These are phyloP conservation scores for Scomber scombrus DNA, from an alignment of 2,113 vertebrate genomes.

Conservation along the genomic window DNA sequence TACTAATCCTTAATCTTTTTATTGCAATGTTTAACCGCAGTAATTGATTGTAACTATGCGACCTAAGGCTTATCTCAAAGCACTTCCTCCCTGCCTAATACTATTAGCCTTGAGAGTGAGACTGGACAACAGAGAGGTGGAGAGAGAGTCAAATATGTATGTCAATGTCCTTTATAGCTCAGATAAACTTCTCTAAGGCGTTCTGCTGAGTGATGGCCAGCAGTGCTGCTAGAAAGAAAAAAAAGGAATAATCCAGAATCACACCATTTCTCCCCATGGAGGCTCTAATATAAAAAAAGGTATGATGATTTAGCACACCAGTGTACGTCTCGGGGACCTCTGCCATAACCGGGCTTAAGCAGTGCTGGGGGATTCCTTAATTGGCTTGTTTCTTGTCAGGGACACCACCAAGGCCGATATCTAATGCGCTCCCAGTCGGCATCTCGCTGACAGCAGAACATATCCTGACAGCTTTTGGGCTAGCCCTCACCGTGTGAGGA, in stretches of 20 bases:
- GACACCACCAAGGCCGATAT: conserved; percentile 80
- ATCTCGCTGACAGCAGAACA: conserved; percentile 79
- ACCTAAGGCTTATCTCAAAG: conserved; percentile 77
- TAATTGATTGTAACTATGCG: conserved; percentile 76
- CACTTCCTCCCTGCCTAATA: conserved; percentile 66
- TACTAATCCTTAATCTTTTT: conserved; percentile 75
- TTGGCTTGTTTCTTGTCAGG: conserved; percentile 86
- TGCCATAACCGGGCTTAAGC: conserved; percentile 85
- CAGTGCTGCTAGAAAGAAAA: conserved; percentile 37
- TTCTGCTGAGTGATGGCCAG: conserved; percentile 68
- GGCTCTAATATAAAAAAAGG: conserved; percentile 69
- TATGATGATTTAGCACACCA: conserved; percentile 79
- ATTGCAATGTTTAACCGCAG: conserved; percentile 76
- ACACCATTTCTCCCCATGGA: conserved; percentile 71
- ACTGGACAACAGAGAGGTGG: conserved; percentile 55
- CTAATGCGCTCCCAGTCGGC: conserved; percentile 81
- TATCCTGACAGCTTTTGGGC: conserved; percentile 77
- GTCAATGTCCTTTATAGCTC: conserved; percentile 70
- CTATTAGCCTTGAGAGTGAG: conserved; percentile 66
- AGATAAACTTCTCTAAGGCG: conserved; percentile 68
- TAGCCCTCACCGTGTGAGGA: conserved; percentile 67
- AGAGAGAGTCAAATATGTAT: conserved; percentile 55
- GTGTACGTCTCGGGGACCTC: conserved; percentile 80
- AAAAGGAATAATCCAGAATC: conserved; percentile 71
- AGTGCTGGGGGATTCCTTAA: conserved; percentile 83